Conservation (phyloP, 2,888 invertebrate genomes). For the Lochmaea capreae region DNA sequence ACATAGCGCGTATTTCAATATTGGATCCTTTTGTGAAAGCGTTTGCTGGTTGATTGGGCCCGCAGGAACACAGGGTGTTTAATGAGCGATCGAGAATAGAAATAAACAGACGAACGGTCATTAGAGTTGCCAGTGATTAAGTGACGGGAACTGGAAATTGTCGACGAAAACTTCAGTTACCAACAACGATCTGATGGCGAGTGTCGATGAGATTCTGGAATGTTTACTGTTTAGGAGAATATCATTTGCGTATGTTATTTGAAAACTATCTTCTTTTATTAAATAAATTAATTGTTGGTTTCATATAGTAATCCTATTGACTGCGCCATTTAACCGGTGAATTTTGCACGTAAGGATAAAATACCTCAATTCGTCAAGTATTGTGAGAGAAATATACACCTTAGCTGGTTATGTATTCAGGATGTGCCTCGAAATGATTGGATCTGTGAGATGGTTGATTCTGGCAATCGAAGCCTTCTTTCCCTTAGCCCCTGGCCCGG, state of each 20-base stretch:
- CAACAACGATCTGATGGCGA: background rate
- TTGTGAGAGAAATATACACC: slow-evolving; percentile 4
- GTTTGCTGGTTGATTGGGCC: slow-evolving; percentile 48
- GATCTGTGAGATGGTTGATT: slow-evolving; percentile 33
- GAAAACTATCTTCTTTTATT: slow-evolving; percentile 40
- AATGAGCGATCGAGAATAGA: slow-evolving; percentile 49
- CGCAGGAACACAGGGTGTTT: slow-evolving; percentile 46
- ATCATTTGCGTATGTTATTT: slow-evolving; percentile 34
- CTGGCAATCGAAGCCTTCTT: slow-evolving; percentile 48
- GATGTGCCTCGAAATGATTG: slow-evolving; percentile 24
- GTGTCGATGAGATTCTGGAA: slow-evolving; percentile 10
- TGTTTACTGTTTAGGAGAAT: background rate
- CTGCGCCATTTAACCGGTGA: background rate
- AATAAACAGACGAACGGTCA: slow-evolving; percentile 58
- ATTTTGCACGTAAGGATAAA: background rate
- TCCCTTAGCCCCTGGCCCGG: slow-evolving; percentile 11
- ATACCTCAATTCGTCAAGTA: slow-evolving; percentile 3
- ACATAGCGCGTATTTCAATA: slow-evolving; percentile 42
- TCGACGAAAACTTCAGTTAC: slow-evolving; percentile 49
- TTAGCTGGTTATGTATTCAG: slow-evolving; percentile 15
- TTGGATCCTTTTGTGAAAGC: slow-evolving; percentile 45
- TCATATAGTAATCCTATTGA: background rate
- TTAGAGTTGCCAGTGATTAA: slow-evolving; percentile 57
- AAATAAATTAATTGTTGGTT: background rate
- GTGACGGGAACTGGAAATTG: slow-evolving; percentile 57